Percentiles rank a stretch among this genome's conserved stretches.
phyloP scores from a whole-genome alignment of 1,140 invertebrate species.

The Orius insidiosus region DNA sequence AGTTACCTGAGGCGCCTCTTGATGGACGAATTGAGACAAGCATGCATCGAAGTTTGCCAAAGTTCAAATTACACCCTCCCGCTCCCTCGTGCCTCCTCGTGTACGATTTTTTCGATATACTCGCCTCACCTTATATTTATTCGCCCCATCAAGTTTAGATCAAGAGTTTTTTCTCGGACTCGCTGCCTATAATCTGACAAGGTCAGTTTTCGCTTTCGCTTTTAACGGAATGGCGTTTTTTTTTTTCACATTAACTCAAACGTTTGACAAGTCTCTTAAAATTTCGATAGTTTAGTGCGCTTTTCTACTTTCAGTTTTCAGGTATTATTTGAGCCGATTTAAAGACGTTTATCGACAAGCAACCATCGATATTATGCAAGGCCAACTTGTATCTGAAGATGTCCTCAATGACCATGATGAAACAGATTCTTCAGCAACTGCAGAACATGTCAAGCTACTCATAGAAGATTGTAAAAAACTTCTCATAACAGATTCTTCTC shows the following conservation, averaged over 20 bases:
- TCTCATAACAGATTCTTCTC: slow-evolving; percentile 65
- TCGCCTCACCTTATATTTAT: neutral
- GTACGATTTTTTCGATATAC: slow-evolving; percentile 2
- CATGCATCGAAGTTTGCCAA: slow-evolving; percentile 74
- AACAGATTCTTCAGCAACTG: slow-evolving; percentile 43
- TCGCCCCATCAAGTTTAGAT: slow-evolving; percentile 3
- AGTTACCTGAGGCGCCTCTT: slow-evolving; percentile 85
- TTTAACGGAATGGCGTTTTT: too few species aligned
- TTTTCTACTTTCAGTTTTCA: slow-evolving; percentile 27
- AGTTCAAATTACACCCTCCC: slow-evolving; percentile 30
- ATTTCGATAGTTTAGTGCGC: too few species aligned
- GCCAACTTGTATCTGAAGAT: slow-evolving; percentile 40
- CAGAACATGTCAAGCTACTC: slow-evolving; percentile 74
- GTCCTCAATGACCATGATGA: slow-evolving; percentile 37
- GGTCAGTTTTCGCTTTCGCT: slow-evolving; percentile 2
- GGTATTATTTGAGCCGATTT: slow-evolving; percentile 90
- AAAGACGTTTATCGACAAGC: slow-evolving; percentile 90
- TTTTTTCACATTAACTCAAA: too few species aligned
- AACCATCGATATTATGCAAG: slow-evolving; percentile 86
- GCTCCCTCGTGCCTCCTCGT: neutral
- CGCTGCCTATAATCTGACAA: slow-evolving; percentile 1
- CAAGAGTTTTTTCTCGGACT: slow-evolving; percentile 4
- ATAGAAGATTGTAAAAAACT: slow-evolving; percentile 92
- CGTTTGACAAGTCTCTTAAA: too few species aligned
- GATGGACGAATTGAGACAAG: slow-evolving; percentile 79